phyloP scores from a whole-genome alignment of 2,113 vertebrate species.

The Ictalurus punctatus region DNA sequence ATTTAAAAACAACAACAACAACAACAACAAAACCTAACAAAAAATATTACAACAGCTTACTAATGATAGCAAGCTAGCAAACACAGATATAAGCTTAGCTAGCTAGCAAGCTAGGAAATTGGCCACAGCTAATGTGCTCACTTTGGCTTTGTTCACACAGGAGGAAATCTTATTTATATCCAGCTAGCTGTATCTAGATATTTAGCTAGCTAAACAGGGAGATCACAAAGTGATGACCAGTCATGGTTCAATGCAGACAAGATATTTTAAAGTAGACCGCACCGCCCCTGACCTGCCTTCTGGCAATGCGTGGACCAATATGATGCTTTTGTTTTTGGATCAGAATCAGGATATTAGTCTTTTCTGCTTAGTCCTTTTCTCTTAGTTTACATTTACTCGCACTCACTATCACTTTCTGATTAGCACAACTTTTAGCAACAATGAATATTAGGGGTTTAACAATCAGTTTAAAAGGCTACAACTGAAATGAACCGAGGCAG shows the following conservation, averaged over 20 bases:
- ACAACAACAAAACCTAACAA: too few relatives aligned
- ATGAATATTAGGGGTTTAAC: too few relatives aligned
- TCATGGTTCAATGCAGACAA: not conserved
- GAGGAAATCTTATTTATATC: not conserved
- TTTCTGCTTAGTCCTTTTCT: not conserved
- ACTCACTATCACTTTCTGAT: too few relatives aligned
- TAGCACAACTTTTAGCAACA: too few relatives aligned
- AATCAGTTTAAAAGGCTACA: too few relatives aligned
- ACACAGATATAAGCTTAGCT: not conserved
- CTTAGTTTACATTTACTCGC: not conserved
- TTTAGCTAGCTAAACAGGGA: not conserved
- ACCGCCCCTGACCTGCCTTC: not conserved
- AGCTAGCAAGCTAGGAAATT: not conserved
- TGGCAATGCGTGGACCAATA: not conserved
- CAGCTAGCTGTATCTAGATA: not conserved
- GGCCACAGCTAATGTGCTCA: not conserved
- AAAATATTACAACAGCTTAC: not conserved
- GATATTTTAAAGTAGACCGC: not conserved
- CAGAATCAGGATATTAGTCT: not conserved
- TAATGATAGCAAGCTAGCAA: not conserved
- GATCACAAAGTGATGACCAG: too few relatives aligned
- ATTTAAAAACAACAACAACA: not conserved
- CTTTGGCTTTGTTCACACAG: not conserved
- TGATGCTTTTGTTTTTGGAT: too few relatives aligned
- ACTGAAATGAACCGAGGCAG: too few relatives aligned